Percentiles rank a stretch among this genome's conserved stretches.
Conservation (phyloP, 2,113 vertebrate species). For the Theristicus caerulescens region DNA sequence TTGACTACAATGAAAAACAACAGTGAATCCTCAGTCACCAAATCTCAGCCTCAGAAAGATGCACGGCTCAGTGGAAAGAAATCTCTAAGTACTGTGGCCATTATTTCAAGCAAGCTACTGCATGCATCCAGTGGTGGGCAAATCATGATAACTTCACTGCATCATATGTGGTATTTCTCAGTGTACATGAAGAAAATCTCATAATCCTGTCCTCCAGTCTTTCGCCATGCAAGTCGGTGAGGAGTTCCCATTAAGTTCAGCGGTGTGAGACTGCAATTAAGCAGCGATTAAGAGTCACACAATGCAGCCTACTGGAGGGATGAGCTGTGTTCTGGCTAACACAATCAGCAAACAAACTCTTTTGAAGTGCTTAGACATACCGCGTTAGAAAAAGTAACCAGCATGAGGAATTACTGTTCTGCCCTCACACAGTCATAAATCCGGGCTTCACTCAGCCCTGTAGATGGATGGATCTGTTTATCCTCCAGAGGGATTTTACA, state of each 20-base stretch:
- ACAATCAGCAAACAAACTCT: not conserved
- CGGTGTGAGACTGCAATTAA: constrained; percentile 13
- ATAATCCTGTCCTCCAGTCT: not conserved
- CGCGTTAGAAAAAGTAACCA: not conserved
- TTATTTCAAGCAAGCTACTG: not conserved
- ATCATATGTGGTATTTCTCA: not conserved
- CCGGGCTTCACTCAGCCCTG: not conserved
- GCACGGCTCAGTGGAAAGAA: not conserved
- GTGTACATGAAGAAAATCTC: not conserved
- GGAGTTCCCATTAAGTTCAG: not conserved
- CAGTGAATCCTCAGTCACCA: not conserved
- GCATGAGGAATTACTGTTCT: not conserved
- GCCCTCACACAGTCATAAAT: not conserved
- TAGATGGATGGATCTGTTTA: constrained; percentile 25
- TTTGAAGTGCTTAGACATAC: not conserved
- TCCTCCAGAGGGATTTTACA: constrained; percentile 26
- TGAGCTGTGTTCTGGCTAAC: not conserved
- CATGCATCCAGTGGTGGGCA: not conserved
- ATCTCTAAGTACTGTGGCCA: rapidly evolving
- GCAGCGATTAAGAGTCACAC: not conserved
- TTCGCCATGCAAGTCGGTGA: not conserved
- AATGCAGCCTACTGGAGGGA: not conserved
- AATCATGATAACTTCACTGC: rapidly evolving
- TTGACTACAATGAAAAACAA: not conserved
- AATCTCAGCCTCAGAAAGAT: not conserved